Evolutionary conservation across 2,888 invertebrate species (phyloP), one percentile per base, ranked within the genome.

Genomic region (Teinopalpus imperialis): DNA sequence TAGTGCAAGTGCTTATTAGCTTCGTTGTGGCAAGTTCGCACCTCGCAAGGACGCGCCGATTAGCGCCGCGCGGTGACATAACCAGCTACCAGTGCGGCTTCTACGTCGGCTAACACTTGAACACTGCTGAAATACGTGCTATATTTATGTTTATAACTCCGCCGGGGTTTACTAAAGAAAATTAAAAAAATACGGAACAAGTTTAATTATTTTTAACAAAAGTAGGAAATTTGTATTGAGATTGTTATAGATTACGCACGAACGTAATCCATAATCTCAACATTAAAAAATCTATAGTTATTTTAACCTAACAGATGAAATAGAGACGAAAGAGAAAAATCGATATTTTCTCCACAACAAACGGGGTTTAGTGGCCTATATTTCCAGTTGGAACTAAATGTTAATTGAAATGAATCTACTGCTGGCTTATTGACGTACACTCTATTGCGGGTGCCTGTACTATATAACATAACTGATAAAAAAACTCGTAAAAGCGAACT

Each of bases 241-340:
- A n/a, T n/a, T n/a, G n/a, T n/a, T n/a, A n/a, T n/a, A n/a, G n/a
- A n/a, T n/a, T n/a, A n/a, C n/a, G n/a, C n/a, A n/a, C n/a, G n/a
- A n/a, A n/a, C n/a, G n/a, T n/a, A n/a, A n/a, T n/a, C n/a, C n/a
- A n/a, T n/a, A n/a, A n/a, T n/a, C n/a, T n/a, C n/a, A n/a, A n/a
- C n/a, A n/a, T n/a, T n/a, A n/a, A n/a, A n/a, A n/a, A n/a, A n/a
- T n/a, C n/a, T n/a, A n/a, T n/a, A n/a, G 6, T 24, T 37, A 26
- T 31, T 42, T 51, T 42, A 54, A 53, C 45, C 18, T 23, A 46
- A 42, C 35, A 47, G 26, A 20, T 4, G 36, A 52, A 53, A 54
- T 45, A 47, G 53, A 58, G 64, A 72, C 69, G 76, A 74, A 69
- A 74, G 76, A 67, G 63, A 76, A 81, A 82, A 86, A 86, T 86